Base-by-base conservation (phyloP, 2,113 vertebrate genomes). In the Catharus fuscescens region DNA sequence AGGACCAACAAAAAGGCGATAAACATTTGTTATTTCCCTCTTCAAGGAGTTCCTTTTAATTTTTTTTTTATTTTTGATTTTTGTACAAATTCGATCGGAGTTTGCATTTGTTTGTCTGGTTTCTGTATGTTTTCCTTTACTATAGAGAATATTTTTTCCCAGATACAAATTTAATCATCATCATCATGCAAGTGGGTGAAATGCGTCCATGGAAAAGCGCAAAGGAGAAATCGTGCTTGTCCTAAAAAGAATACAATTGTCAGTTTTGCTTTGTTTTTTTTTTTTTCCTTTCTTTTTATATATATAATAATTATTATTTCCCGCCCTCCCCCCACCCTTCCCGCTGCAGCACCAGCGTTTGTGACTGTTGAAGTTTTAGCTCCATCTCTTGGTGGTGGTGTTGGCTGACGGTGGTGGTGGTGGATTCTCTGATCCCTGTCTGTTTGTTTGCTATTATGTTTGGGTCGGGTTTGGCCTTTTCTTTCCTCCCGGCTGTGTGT, bases 171-270 rank as follows among this genome's bases (percentile, higher is more conserved):
- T 98, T 98, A 98, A 98, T 96, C 92, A 95, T 95, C 95, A 94
- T 98, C 97, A 98, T 99, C 99, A 99, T 99, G 99, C 99, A 99
- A 99, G 98, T 98, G 98, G 98, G 97, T 98, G 98, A 98, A 98
- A 98, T 98, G 98, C 98, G 98, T 99, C 99, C 99, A 98, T 98
- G 98, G 98, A 99, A 99, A 97, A 99, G 98, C 99, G 98, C 98
- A 99, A 97, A 98, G 98, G 97, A 98, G 97, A 98, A 98, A 98
- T 98, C 98, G 99, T 99, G 99, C 99, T 99, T 98, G 98, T 99
- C 99, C 98, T 97, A 97, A 96, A 98, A 97, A 97, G 97, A 97
- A 97, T 98, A 97, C 97, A 98, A 97, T 97, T 97, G 98, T 98
- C 98, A 98, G 97, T 97, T 98, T 98, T 98, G 98, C 98, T 97